Base-by-base conservation (phyloP, 2,888 invertebrate genomes). In the Pterostichus niger region DNA sequence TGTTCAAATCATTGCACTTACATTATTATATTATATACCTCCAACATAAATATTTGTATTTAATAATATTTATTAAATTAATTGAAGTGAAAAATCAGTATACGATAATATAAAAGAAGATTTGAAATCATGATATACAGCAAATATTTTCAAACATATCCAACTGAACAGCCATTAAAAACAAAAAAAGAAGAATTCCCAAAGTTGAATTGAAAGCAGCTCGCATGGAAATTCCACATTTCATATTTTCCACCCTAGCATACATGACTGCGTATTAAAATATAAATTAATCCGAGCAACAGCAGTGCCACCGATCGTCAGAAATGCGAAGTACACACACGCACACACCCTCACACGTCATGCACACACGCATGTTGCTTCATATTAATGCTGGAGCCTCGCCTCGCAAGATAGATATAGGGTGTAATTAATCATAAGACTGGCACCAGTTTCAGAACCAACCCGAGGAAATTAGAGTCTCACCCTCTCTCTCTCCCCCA, bases 341-440 rank as follows among this genome's bases (percentile, higher is more conserved):
- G 44, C 68, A 52, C 75, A 71, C 17, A 46, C 31, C n/a, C 59
- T 6, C 59, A 71, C 44, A 44, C 49, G 35, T 6, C 59, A 71
- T 71, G 44, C 49, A 13, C 31, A 75, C 75, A 75, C 75, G 75
- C 75, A 75, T 75, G 75, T 52, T 75, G 75, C 40, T 46, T 64
- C 77, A 79, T 61, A 79, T 79, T 79, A 79, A 75, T 75, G 52
- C 46, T 24, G 44, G 59, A 78, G 44, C 61, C 61, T 64, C 61
- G 79, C 79, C 64, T 61, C 64, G 31, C 61, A 79, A 79, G 61
- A 79, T 64, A 79, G 79, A 79, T 79, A 79, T 79, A 46, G 44
- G 49, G 64, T n/a, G 59, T 79, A 79, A 79, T 79, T 79, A 79
- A 79, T 79, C 79, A 79, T 79, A 79, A 79, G 79, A 52, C 61